Percentiles rank a stretch among this genome's conserved stretches.
These are phyloP conservation scores for Furcula furcula DNA, from an alignment of 2,888 invertebrate species.

Conservation along the genomic window DNA sequence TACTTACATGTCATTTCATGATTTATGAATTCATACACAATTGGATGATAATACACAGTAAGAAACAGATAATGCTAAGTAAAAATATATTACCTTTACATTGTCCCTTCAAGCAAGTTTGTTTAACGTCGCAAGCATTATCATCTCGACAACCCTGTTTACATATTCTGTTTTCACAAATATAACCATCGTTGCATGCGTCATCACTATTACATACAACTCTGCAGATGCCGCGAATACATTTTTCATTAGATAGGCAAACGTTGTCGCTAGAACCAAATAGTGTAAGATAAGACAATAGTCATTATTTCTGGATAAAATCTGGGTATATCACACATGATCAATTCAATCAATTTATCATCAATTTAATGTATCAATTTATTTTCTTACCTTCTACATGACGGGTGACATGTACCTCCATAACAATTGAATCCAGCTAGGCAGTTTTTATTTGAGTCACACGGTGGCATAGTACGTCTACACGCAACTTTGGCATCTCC, in stretches of 20 bases:
- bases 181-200: slow-evolving; percentile 89
- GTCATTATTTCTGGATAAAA: not conserved
- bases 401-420: slow-evolving; percentile 88
- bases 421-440: slow-evolving; percentile 87
- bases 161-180: slow-evolving; percentile 93
- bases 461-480: slow-evolving; percentile 84
- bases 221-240: slow-evolving; percentile 91
- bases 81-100: slow-evolving; percentile 88
- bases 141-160: slow-evolving; percentile 94
- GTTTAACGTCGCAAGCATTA: slow-evolving; percentile 86
- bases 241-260: slow-evolving; percentile 93
- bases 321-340: not conserved
- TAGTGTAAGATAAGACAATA: not conserved
- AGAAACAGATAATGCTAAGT: not conserved
- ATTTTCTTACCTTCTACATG: slow-evolving; percentile 85
- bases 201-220: slow-evolving; percentile 93
- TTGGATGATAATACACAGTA: not conserved
- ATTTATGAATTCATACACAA: not conserved
- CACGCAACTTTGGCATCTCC: slow-evolving; percentile 90
- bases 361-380: not conserved
- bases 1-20: not conserved
- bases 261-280: slow-evolving; percentile 85
- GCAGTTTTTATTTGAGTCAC: slow-evolving; percentile 86
- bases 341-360: too few species aligned
- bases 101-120: slow-evolving; percentile 91